These are phyloP conservation scores for Coenonympha arcania DNA, from an alignment of 2,888 invertebrate species.

Conservation along the genomic window DNA sequence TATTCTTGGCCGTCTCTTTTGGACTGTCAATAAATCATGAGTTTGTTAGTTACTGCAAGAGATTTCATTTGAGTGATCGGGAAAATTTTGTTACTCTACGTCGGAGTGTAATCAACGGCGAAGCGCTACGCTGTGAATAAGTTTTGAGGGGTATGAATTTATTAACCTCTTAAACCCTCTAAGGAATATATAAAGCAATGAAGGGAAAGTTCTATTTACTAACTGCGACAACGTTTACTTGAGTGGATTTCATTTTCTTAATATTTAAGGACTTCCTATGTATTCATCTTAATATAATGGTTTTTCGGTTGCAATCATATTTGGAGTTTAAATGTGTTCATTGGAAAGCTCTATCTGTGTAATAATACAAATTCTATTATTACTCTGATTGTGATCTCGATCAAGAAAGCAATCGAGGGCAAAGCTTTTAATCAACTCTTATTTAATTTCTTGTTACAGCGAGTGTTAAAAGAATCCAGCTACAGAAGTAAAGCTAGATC, in stretches of 20 bases:
- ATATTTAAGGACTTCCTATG: neutral
- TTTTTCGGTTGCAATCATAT: neutral
- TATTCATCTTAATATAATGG: no score
- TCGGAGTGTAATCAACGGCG: neutral
- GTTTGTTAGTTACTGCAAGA: neutral
- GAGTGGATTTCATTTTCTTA: neutral
- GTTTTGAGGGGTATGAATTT: constrained; percentile 2
- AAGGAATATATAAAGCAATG: neutral
- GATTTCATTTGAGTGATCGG: constrained; percentile 1
- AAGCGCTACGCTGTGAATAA: neutral
- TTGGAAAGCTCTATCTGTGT: neutral
- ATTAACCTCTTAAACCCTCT: constrained; percentile 2
- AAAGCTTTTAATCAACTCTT: neutral
- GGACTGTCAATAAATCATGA: neutral
- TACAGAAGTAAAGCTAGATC: neutral
- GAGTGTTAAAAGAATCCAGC: neutral
- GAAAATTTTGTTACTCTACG: constrained; percentile 1
- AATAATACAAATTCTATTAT: no score
- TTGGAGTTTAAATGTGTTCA: neutral
- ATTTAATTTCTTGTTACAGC: neutral
- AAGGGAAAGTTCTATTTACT: constrained; percentile 4
- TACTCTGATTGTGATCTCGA: constrained; percentile 25
- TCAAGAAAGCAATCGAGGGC: constrained; percentile 18
- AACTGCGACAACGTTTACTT: constrained; percentile 5
- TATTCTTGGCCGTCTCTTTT: no score